Conservation (phyloP, 2,113 vertebrate species). For the Sturnus vulgaris region DNA sequence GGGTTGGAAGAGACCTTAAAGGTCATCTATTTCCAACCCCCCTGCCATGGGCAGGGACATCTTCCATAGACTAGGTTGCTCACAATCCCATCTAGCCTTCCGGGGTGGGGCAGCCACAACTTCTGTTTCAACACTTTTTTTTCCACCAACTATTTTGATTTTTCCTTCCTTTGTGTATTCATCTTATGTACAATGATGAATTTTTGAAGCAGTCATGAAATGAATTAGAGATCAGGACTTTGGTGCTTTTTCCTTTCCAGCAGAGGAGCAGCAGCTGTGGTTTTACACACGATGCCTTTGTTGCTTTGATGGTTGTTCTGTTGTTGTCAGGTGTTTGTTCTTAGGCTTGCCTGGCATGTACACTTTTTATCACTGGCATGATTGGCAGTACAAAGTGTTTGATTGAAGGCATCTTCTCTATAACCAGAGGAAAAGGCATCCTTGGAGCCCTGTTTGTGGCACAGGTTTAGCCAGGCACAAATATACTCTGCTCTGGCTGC, state of each 20-base stretch:
- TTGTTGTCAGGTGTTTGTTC: not conserved
- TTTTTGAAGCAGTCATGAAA: not conserved
- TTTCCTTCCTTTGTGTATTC: not conserved
- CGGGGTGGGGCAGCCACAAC: not conserved
- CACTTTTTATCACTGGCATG: not conserved
- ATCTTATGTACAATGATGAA: rapidly evolving
- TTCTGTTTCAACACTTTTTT: not conserved
- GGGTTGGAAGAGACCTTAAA: not conserved
- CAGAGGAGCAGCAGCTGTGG: not conserved
- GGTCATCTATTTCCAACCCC: not conserved
- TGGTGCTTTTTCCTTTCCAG: not conserved
- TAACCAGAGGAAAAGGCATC: not conserved
- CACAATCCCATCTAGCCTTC: not conserved
- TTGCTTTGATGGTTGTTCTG: not conserved
- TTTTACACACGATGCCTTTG: not conserved
- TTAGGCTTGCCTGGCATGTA: not conserved
- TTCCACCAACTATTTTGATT: not conserved
- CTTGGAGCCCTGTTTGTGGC: not conserved
- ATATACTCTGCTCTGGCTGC: rapidly evolving
- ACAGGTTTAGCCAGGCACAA: not conserved
- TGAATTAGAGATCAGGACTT: not conserved
- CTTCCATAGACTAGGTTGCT: not conserved
- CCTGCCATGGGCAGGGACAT: not conserved
- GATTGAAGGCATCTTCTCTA: not conserved
- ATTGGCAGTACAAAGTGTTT: not conserved